Conservation (phyloP, 2,113 vertebrate species). For the Menura novaehollandiae region DNA sequence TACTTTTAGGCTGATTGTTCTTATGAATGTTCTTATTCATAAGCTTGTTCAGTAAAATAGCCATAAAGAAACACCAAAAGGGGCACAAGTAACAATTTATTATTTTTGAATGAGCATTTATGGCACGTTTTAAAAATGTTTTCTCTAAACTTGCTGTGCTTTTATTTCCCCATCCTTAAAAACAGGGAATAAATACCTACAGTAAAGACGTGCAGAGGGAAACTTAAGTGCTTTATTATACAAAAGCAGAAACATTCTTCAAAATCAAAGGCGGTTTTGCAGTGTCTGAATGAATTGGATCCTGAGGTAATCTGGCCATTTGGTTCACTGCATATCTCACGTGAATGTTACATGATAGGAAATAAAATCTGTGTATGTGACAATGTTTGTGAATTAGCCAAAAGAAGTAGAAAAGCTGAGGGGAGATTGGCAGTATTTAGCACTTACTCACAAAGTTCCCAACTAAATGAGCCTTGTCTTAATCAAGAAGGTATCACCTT, state of each 20-base stretch:
- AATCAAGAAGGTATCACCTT: background rate
- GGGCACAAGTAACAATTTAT: background rate
- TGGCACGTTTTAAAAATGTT: background rate
- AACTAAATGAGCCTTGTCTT: background rate
- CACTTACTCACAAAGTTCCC: background rate
- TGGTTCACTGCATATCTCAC: background rate
- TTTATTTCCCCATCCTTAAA: background rate
- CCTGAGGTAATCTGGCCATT: background rate
- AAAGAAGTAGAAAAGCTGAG: background rate
- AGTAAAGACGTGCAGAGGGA: background rate
- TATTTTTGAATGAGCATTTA: background rate
- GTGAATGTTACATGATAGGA: background rate
- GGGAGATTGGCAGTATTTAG: background rate
- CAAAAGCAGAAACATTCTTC: background rate
- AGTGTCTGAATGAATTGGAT: background rate
- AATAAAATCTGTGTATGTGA: background rate
- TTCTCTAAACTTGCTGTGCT: background rate
- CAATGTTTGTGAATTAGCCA: background rate
- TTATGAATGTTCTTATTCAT: background rate
- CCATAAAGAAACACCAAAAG: background rate
- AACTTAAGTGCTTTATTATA: conserved; percentile 12
- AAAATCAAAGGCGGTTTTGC: background rate
- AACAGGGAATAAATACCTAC: background rate
- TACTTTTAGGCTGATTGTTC: background rate
- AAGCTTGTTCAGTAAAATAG: background rate